These are phyloP conservation scores for Galerucella calmariensis DNA, from an alignment of 2,888 invertebrate genomes.

Conservation along the genomic window DNA sequence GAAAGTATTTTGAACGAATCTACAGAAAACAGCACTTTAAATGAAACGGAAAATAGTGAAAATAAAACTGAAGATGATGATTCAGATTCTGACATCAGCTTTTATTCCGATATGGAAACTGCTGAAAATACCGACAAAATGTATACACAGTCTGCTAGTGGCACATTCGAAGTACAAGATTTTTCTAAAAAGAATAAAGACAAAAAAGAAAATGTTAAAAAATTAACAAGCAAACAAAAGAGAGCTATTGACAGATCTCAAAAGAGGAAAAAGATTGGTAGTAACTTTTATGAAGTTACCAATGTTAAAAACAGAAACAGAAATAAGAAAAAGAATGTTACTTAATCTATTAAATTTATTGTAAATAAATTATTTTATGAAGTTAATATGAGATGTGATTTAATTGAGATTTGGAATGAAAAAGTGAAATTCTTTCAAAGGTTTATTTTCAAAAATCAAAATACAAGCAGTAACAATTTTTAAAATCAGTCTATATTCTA, in stretches of 20 bases:
- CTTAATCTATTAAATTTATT: neutral
- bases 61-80: constrained; percentile 53
- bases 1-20: constrained; percentile 63
- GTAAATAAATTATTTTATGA: neutral
- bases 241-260: constrained; percentile 79
- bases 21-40: constrained; percentile 37
- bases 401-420: too few relatives aligned
- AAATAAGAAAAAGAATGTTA: constrained; percentile 70
- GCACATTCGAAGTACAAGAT: constrained; percentile 66
- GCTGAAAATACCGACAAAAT: constrained; percentile 68
- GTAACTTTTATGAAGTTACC: constrained; percentile 88
- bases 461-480: constrained; percentile 43
- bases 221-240: constrained; percentile 80
- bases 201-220: constrained; percentile 62
- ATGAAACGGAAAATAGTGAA: constrained; percentile 33
- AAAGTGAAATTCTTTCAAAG: neutral
- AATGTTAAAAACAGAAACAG: constrained; percentile 91
- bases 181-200: constrained; percentile 49
- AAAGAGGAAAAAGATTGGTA: constrained; percentile 85
- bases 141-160: constrained; percentile 60
- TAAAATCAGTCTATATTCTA: constrained; percentile 46
- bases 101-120: constrained; percentile 76
- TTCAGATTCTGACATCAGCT: constrained; percentile 74
- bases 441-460: constrained; percentile 29
- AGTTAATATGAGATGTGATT: too few relatives aligned